A percentile compares a stretch with the other conserved stretches of the same genome.
Evolutionary conservation across 2,888 invertebrate species (phyloP).

Genomic region (Toxonevra muliebris): DNA sequence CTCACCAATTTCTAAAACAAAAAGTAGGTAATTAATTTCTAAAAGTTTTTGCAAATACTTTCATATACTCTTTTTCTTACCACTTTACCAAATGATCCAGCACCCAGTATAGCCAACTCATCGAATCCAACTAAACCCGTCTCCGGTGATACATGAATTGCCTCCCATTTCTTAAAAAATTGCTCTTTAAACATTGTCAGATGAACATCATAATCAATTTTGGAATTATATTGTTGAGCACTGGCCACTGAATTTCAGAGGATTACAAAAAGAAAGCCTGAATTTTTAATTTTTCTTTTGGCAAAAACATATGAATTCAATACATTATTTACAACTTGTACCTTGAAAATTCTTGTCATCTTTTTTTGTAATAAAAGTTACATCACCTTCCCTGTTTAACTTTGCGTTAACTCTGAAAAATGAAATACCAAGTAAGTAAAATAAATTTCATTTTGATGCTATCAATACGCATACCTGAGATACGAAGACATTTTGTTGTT

Average conservation of each 20-base stretch:
- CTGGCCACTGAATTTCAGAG: no score
- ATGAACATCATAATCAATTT: constrained; percentile 59
- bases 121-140: constrained; percentile 72
- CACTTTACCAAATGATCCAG: constrained; percentile 92
- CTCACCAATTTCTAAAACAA: constrained; percentile 66
- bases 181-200: constrained; percentile 69
- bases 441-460: no score
- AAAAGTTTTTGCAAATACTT: no score
- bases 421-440: neutral
- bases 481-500: neutral
- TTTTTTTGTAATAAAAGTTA: constrained; percentile 4
- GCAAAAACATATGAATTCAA: neutral
- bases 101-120: constrained; percentile 80
- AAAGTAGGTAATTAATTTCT: neutral
- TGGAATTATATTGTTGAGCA: constrained; percentile 42
- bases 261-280: no score
- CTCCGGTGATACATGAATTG: constrained; percentile 48
- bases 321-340: neutral
- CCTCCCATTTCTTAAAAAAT: constrained; percentile 68
- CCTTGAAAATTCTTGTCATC: neutral
- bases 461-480: no score
- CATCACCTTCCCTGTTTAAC: neutral
- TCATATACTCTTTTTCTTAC: no score
- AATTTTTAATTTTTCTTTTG: neutral
- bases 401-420: neutral